Conservation (phyloP, 2,888 invertebrate genomes). For the Germaria angustata region DNA sequence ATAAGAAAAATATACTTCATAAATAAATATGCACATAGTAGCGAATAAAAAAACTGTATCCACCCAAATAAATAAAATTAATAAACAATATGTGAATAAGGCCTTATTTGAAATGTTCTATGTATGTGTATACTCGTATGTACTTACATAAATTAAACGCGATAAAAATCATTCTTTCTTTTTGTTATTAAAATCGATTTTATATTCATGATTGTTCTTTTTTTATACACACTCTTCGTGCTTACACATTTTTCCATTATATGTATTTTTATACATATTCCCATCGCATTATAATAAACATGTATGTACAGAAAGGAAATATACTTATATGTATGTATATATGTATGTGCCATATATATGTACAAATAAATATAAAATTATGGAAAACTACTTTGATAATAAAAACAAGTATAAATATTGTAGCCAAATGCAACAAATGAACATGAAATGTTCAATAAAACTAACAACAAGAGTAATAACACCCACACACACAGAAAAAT, state of each 20-base stretch:
- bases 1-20: no score
- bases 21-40: no score
- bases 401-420: not conserved
- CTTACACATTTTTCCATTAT: no score
- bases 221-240: not conserved
- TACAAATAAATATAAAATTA: not conserved
- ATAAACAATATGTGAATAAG: not conserved
- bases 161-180: constrained; percentile 24
- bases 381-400: constrained; percentile 23
- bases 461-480: constrained; percentile 1
- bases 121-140: not conserved
- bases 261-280: not conserved
- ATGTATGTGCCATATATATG: no score
- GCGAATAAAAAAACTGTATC: no score
- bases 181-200: constrained; percentile 32
- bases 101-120: not conserved
- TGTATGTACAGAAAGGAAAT: not conserved
- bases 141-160: constrained; percentile 5
- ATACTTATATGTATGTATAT: no score
- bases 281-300: constrained; percentile 7
- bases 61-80: no score
- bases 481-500: no score
- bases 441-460: constrained; percentile 13
- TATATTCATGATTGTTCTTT: not conserved
- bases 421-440: constrained; percentile 49